Evolutionary conservation across 2,113 vertebrate genomes (phyloP).

Genomic region (Proteles cristata): DNA sequence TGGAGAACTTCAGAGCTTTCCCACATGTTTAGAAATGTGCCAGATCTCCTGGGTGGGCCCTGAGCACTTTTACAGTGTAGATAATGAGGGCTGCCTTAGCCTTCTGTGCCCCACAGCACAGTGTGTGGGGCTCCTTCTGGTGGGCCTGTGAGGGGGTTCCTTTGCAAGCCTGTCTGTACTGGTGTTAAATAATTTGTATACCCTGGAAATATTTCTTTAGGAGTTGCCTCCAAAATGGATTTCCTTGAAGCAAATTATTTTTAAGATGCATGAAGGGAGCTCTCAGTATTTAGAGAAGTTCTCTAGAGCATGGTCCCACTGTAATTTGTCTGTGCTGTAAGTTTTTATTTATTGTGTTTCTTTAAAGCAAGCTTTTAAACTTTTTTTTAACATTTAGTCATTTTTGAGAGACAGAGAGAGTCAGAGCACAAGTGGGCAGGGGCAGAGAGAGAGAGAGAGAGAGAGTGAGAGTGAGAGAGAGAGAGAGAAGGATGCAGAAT

Average conservation of each 20-base stretch:
- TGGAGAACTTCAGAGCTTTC: neutral
- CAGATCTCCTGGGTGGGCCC: neutral
- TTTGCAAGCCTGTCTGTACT: neutral
- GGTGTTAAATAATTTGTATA: neutral
- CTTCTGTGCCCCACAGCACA: neutral
- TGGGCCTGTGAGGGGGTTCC: neutral
- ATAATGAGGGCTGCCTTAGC: neutral
- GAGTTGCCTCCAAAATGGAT: neutral
- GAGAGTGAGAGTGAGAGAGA: too few species aligned
- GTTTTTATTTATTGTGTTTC: neutral
- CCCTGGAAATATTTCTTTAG: neutral
- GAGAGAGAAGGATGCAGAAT: too few species aligned
- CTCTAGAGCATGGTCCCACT: neutral
- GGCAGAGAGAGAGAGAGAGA: too few species aligned
- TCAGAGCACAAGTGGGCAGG: too few species aligned
- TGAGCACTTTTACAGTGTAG: neutral
- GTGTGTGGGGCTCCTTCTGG: neutral
- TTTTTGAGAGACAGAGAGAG: too few species aligned
- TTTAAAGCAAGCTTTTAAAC: neutral
- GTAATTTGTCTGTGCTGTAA: neutral
- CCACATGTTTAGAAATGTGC: neutral
- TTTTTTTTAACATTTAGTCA: too few species aligned
- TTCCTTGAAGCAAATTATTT: slow-evolving; percentile 3
- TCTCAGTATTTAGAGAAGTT: neutral
- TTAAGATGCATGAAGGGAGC: neutral